These are phyloP conservation scores for Parnassius smintheus DNA, from an alignment of 2,888 invertebrate species.

Conservation along the genomic window DNA sequence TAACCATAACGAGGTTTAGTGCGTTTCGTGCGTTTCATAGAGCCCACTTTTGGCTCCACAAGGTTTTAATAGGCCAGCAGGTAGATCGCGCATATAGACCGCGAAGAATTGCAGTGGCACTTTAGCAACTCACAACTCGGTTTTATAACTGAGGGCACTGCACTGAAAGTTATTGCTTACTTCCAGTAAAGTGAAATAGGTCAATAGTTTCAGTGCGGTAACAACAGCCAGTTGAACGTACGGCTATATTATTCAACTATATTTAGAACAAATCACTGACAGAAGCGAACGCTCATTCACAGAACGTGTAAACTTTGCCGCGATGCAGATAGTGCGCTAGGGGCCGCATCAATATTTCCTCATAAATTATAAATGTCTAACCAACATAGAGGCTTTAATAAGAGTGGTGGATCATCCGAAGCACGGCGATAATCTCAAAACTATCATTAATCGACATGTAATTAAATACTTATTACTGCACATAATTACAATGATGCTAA, in stretches of 20 bases:
- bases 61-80: constrained; percentile 23
- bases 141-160: constrained; percentile 69
- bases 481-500: too few relatives aligned
- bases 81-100: constrained; percentile 20
- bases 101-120: constrained; percentile 34
- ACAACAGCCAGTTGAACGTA: constrained; percentile 75
- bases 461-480: too few relatives aligned
- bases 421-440: too few relatives aligned
- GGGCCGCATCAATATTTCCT: too few relatives aligned
- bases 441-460: too few relatives aligned
- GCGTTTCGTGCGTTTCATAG: neutral
- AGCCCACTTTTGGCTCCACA: constrained; percentile 13
- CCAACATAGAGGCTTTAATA: too few relatives aligned
- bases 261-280: constrained; percentile 60
- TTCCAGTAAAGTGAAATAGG: constrained; percentile 79
- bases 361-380: too few relatives aligned
- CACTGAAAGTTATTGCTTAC: constrained; percentile 79
- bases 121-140: constrained; percentile 58
- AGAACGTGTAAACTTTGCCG: constrained; percentile 23
- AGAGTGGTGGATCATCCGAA: too few relatives aligned
- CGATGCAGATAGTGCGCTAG: neutral
- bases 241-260: constrained; percentile 61
- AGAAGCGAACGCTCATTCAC: constrained; percentile 35
- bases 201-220: constrained; percentile 80
- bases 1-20: neutral